These are phyloP conservation scores for Panthera tigris DNA, from an alignment of 2,113 vertebrate genomes.

Conservation along the genomic window DNA sequence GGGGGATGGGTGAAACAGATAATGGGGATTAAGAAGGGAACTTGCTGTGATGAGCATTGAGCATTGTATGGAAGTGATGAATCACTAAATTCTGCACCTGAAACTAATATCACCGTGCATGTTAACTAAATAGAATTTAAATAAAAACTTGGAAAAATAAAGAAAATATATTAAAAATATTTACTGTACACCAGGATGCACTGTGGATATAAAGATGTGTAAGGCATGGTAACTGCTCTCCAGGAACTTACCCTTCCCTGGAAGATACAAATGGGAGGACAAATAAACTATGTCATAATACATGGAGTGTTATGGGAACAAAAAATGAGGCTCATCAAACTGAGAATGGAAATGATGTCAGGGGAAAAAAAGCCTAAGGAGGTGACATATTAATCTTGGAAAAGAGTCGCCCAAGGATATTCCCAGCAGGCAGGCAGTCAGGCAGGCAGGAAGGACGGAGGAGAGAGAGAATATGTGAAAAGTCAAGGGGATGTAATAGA, in stretches of 20 bases:
- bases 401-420: background rate
- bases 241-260: background rate
- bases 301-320: rapidly evolving
- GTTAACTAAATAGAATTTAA: background rate
- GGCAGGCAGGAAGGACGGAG: no score
- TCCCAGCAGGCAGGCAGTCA: background rate
- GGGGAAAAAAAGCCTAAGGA: background rate
- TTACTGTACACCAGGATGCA: background rate
- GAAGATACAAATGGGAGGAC: background rate
- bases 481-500: background rate
- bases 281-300: background rate
- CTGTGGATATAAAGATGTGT: background rate
- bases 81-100: background rate
- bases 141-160: background rate
- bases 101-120: background rate
- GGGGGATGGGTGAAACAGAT: background rate
- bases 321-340: background rate
- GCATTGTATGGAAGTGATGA: background rate
- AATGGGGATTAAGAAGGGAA: background rate
- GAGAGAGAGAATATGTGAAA: background rate
- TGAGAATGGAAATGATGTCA: background rate
- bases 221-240: no score
- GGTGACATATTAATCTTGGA: background rate
- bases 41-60: background rate
- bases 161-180: background rate